Conservation (phyloP, 2,113 vertebrate species). For the Uropsilus gracilis region DNA sequence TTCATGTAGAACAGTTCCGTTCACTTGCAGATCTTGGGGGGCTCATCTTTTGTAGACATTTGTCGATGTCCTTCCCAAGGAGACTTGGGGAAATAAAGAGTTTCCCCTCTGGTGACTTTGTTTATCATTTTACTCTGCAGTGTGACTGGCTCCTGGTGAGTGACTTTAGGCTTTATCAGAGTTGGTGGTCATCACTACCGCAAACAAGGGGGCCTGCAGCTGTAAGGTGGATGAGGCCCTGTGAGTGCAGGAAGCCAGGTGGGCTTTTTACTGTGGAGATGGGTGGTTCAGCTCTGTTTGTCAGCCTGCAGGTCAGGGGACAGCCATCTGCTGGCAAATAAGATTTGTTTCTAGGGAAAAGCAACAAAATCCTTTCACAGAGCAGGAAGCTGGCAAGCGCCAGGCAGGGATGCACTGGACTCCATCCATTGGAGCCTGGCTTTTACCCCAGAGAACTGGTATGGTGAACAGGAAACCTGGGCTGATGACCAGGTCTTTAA, state of each 20-base stretch:
- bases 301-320: too few relatives aligned
- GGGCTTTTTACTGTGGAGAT: neutral
- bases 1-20: neutral
- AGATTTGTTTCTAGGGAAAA: neutral
- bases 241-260: neutral
- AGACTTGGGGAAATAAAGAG: neutral
- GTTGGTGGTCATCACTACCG: too few relatives aligned
- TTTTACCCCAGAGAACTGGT: neutral
- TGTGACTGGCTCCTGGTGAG: neutral
- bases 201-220: too few relatives aligned
- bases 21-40: neutral
- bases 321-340: neutral
- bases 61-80: neutral
- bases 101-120: neutral
- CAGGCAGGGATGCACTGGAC: neutral
- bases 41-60: neutral
- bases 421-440: neutral
- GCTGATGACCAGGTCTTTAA: neutral
- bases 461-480: neutral
- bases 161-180: too few relatives aligned
- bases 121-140: neutral
- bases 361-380: neutral
- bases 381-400: neutral
- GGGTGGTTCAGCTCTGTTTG: neutral
- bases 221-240: neutral